Evolutionary conservation across 37 sponge, comb jelly and placozoan species (phyloP), one percentile per base, ranked within the genome.

Genomic region (Lycopodina hypogea): DNA sequence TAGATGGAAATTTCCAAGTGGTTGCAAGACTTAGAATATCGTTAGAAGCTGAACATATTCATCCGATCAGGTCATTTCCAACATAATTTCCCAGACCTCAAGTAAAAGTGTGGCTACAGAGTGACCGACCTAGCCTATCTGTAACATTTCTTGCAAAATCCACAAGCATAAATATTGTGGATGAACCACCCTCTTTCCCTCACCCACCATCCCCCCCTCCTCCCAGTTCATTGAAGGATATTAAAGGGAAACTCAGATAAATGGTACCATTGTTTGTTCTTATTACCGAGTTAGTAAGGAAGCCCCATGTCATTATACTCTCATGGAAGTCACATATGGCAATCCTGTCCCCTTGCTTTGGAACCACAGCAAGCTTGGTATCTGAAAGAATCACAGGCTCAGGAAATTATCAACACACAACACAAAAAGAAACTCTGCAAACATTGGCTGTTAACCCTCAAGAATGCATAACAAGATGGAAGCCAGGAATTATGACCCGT

Each of bases 361-460:
- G 84, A 12, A 69, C 84, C 59, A 84, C 72, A 24, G 64, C 59
- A 0, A 84, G 78, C 70, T 77, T 77, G 37, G 62, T 60, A 78
- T 84, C 84, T 84, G 53, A 24, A 30, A 24, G 32, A 2, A 78
- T 32, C 8, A 45, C 8, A 9, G 40, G 41, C 37, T 58, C 28
- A 63, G 60, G 42, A 21, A 39, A 61, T 30, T 2, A 21, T 42
- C 17, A 71, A 35, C 35, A n/a, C n/a, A n/a, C n/a, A 69, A 71
- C 50, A n/a, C 19, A 68, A 37, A 14, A 53, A 53, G 56, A 18
- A 14, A 53, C 14, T 19, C 56, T 53, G 17, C 56, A 18, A 19
- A 18, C 14, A 53, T 53, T 53, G 14, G 18, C 14, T 19, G n/a
- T n/a, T n/a, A n/a, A n/a, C n/a, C n/a, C n/a, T n/a, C n/a, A 11